phyloP scores from a whole-genome alignment of 2,888 invertebrate genomes.

The Dusona sp. region DNA sequence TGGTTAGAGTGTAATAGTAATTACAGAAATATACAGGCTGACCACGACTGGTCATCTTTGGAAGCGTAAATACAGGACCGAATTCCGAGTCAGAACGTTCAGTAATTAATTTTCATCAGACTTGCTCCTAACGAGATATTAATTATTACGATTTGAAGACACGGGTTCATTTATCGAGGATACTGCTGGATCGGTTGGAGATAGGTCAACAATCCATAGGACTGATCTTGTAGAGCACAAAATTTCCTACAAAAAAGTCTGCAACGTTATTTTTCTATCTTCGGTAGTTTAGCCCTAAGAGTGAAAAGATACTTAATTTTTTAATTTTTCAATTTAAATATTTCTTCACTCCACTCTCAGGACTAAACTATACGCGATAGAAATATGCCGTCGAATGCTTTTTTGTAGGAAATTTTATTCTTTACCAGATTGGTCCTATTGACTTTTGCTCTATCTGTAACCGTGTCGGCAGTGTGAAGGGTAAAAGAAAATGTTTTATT shows the following conservation, averaged over 20 bases:
- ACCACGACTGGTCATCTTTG: not conserved
- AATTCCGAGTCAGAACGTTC: not conserved
- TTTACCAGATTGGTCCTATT: not conserved
- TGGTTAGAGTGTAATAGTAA: constrained; percentile 58
- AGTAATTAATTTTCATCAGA: not conserved
- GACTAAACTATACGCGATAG: not conserved
- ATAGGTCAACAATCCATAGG: not conserved
- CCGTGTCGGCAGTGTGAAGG: not conserved
- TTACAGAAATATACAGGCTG: constrained; percentile 64
- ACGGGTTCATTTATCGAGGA: not conserved
- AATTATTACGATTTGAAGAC: not conserved
- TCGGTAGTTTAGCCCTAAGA: not conserved
- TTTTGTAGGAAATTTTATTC: not conserved
- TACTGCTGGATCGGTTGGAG: not conserved
- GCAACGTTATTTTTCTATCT: not conserved
- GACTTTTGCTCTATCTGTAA: not conserved
- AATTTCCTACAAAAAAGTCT: not conserved
- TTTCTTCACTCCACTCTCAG: not conserved
- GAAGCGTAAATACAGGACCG: not conserved
- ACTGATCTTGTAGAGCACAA: not conserved
- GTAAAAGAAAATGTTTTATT: not conserved
- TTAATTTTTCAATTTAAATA: not conserved
- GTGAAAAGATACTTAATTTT: not conserved
- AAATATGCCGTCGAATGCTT: not conserved
- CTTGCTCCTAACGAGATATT: not conserved